These are phyloP conservation scores for Bothrops jararaca DNA, from an alignment of 2,113 vertebrate genomes.

Conservation along the genomic window DNA sequence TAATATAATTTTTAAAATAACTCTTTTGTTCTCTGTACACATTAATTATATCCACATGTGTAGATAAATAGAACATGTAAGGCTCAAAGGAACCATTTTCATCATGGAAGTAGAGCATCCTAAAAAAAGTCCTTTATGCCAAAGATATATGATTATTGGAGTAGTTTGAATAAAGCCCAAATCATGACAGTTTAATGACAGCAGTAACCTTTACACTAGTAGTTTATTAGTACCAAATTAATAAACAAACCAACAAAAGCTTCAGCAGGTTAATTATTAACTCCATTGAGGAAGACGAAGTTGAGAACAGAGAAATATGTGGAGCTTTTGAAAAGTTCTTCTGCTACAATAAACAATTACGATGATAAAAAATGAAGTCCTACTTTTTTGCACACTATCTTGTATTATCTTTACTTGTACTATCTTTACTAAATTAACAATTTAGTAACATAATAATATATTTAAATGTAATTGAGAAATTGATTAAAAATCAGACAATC, in stretches of 20 bases:
- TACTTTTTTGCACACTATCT: too few species aligned
- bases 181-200: background rate
- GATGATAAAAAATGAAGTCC: too few species aligned
- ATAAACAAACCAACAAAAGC: background rate
- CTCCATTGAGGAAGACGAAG: background rate
- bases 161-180: background rate
- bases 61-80: background rate
- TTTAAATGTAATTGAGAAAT: background rate
- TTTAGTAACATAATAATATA: background rate
- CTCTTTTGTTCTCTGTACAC: background rate
- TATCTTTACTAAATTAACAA: background rate
- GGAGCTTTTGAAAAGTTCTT: background rate
- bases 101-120: background rate
- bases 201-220: background rate
- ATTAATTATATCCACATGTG: background rate
- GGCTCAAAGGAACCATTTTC: background rate
- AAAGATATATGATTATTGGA: background rate
- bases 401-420: background rate
- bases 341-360: background rate
- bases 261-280: background rate
- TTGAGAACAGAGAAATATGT: background rate
- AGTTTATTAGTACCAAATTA: background rate
- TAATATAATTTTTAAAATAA: background rate
- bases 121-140: background rate
- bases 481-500: background rate